Base-by-base conservation (phyloP, 2,888 invertebrate genomes). In the Coelinius sp. region DNA sequence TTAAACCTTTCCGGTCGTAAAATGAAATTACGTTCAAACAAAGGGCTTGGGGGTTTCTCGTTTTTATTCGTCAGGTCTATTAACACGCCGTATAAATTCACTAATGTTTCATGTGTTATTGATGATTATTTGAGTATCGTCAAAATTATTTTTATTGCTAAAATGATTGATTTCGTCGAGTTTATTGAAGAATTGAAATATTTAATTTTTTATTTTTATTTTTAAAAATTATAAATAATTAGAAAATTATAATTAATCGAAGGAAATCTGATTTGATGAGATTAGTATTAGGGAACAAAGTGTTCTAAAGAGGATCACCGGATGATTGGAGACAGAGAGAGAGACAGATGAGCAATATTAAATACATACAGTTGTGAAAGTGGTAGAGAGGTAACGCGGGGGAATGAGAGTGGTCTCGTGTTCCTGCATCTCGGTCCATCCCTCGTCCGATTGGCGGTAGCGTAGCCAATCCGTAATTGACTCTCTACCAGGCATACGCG, bases 401-500 rank as follows among this genome's bases (percentile, higher is more conserved):
- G 41, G 63, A 25, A 63, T 63, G 14, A 63, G 41, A 63, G 24
- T 56, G 56, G 53, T 56, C n/a, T n/a, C 38, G 68, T 38, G 46
- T 49, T 46, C 17, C 49, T 65, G 70, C 71, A 41, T 65, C 52
- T 38, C 35, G 80, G 75, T 74, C 73, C 79, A 79, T 80, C 78
- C 80, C 73, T 76, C 78, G 75, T 78, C 75, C 79, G 81, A 81
- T 81, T 80, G 82, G 81, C 82, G 80, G 83, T 77, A 79, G 81
- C 80, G 80, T 81, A 76, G 78, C 84, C 76, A 84, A 85, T 85
- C 81, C 78, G 82, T 85, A 85, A 85, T 85, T 84, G 84, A 76
- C 81, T 77, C 79, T 80, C 77, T 80, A 76, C 81, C 77, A 80
- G 78, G 78, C 67, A 78, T 80, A 79, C 79, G 81, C 80, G 81